Evolutionary conservation across 64 coral and sea anemone genomes (phyloP), one percentile per base, ranked within the genome.

Genomic region (Actinia tenebrosa): DNA sequence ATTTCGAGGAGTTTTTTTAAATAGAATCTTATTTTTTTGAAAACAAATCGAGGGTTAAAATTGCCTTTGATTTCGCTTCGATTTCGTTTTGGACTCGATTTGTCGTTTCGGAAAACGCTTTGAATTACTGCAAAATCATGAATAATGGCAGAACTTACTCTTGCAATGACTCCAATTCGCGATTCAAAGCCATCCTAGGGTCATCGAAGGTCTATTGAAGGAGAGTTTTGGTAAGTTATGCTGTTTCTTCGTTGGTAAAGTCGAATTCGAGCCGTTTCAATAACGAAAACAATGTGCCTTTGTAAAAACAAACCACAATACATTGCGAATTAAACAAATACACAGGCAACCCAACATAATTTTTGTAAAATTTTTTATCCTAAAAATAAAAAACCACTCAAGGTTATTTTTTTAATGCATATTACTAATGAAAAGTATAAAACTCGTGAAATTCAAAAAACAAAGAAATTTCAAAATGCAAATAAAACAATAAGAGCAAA

Each of bases 191-290:
- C 79, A 81, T 81, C 22, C 26, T 53, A 11, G 3, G 79, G 9
- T 45, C 50, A 81, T 50, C 56, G 16, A 81, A 45, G 50, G 44
- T 4, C 22, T 50, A 17, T 20, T 50, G 27, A 81, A 3, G 20
- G 44, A 81, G 79, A 25, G 13, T 75, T 75, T 37, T 5, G 26
- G 26, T 5, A n/a, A 18, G 10, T 30, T 42, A 10, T 75, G 9
- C 2, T 10, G 25, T 75, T 75, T 75, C 69, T 75, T 30, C 42
- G 69, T 13, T 75, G 25, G 69, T 3, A 27, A 11, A 26, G 69
- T 75, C 69, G 69, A 75, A 75, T 75, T 75, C 69, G 69, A 75
- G n/a, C 27, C 26, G 69, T 75, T 75, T 75, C 27, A 30, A 81
- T 50, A 50, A 1, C 16, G 22, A 85, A 85, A 85, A 26, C 55